Evolutionary conservation across 2,113 vertebrate species (phyloP).

Genomic region (Caretta caretta): DNA sequence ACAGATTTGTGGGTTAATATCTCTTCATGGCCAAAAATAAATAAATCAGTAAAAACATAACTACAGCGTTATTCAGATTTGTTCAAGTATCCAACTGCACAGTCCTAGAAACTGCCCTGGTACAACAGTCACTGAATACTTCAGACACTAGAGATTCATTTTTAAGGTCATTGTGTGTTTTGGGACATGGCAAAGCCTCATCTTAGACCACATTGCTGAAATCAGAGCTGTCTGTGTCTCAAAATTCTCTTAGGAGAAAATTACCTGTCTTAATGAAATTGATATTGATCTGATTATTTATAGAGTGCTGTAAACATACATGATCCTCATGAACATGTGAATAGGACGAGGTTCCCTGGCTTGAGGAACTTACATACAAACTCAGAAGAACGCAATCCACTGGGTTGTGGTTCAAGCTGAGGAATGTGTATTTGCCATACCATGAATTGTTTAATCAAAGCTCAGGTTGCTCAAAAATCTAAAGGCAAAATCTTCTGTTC

Average conservation of each 20-base stretch:
- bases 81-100: not conserved
- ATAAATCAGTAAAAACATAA: not conserved
- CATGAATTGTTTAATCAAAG: not conserved
- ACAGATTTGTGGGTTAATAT: not conserved
- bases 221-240: not conserved
- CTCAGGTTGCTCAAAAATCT: not conserved
- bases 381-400: rapidly evolving
- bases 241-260: not conserved
- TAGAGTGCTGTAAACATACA: not conserved
- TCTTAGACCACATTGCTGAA: rapidly evolving
- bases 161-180: not conserved
- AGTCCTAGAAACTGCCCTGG: constrained; percentile 8
- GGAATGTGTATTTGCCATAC: not conserved
- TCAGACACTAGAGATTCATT: rapidly evolving
- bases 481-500: not conserved
- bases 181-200: not conserved
- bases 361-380: rapidly evolving
- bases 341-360: not conserved
- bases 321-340: not conserved
- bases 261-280: not conserved
- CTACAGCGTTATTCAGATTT: not conserved
- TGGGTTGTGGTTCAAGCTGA: rapidly evolving
- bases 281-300: not conserved
- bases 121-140: not conserved
- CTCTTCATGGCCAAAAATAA: not conserved